These are phyloP conservation scores for Deroptyus accipitrinus DNA, from an alignment of 2,113 vertebrate species.

Conservation along the genomic window DNA sequence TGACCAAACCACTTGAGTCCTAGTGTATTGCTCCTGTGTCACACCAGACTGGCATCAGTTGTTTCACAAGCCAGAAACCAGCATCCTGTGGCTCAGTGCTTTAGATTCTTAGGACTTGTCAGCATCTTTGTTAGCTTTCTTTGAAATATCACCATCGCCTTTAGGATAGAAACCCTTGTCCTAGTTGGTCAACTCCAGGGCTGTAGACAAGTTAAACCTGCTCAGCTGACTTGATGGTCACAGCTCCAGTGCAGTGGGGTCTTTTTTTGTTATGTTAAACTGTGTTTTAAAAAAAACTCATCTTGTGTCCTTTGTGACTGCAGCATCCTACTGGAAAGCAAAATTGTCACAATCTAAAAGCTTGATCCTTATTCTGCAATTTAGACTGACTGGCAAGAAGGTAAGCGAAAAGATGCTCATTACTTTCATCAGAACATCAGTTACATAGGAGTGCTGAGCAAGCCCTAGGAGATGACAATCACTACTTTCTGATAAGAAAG, in stretches of 20 bases:
- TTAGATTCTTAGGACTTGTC: not conserved
- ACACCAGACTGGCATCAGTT: not conserved
- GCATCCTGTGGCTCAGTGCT: not conserved
- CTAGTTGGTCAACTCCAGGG: not conserved
- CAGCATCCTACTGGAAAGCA: not conserved
- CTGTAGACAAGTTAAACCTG: not conserved
- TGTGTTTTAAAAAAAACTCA: not conserved
- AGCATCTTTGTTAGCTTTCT: not conserved
- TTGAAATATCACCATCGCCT: not conserved
- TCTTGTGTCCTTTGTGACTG: not conserved
- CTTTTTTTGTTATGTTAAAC: not conserved
- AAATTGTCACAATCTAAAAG: not conserved
- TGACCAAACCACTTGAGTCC: not conserved
- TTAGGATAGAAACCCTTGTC: not conserved
- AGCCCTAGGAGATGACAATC: not conserved
- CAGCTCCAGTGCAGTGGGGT: not conserved
- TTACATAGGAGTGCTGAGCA: not conserved
- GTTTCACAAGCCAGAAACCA: not conserved
- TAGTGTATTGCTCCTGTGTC: not conserved
- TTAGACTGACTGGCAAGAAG: not conserved
- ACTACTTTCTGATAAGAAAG: not conserved
- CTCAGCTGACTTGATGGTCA: not conserved
- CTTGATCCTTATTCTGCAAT: not conserved
- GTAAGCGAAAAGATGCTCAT: not conserved
- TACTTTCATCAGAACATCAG: not conserved